Percentiles rank a stretch among this genome's conserved stretches.
These are phyloP conservation scores for Electrophaes corylata DNA, from an alignment of 2,888 invertebrate genomes.

Conservation along the genomic window DNA sequence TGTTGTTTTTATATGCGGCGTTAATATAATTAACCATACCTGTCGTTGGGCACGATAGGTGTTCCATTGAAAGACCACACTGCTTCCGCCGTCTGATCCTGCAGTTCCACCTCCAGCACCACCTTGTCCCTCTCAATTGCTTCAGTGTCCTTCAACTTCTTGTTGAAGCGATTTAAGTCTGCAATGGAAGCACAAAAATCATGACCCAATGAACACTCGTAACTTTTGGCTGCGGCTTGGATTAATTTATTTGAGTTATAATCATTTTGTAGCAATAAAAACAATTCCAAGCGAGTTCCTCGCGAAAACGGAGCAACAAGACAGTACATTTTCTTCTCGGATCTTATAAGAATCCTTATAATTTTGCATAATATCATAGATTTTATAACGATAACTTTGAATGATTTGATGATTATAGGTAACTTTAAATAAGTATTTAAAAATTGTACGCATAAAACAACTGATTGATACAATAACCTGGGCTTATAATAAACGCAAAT, in stretches of 20 bases:
- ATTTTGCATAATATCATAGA: too few relatives aligned
- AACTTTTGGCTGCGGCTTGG: not conserved
- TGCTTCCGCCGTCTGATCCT: constrained; percentile 97
- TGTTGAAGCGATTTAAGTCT: constrained; percentile 99
- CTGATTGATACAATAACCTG: constrained; percentile 10
- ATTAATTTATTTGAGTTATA: too few relatives aligned
- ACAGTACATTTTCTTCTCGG: too few relatives aligned
- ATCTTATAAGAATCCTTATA: too few relatives aligned
- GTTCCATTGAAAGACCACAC: constrained; percentile 98
- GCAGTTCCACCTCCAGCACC: constrained; percentile 95
- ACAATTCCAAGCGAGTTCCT: too few relatives aligned
- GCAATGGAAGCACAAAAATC: constrained; percentile 45
- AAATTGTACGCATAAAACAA: not conserved
- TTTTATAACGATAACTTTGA: too few relatives aligned
- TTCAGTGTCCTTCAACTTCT: constrained; percentile 97
- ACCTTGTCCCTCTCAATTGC: constrained; percentile 96
- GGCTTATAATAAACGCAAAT: constrained; percentile 10
- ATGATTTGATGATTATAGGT: too few relatives aligned
- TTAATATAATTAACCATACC: constrained; percentile 59
- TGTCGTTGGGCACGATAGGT: constrained; percentile 91
- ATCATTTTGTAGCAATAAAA: too few relatives aligned
- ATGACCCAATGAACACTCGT: not conserved
- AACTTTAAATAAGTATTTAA: too few relatives aligned
- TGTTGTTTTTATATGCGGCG: not conserved
- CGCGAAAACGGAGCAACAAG: too few relatives aligned